A percentile compares a stretch with the other conserved stretches of the same genome.
Conservation (phyloP, 2,888 invertebrate species). For the Phalera bucephala region DNA sequence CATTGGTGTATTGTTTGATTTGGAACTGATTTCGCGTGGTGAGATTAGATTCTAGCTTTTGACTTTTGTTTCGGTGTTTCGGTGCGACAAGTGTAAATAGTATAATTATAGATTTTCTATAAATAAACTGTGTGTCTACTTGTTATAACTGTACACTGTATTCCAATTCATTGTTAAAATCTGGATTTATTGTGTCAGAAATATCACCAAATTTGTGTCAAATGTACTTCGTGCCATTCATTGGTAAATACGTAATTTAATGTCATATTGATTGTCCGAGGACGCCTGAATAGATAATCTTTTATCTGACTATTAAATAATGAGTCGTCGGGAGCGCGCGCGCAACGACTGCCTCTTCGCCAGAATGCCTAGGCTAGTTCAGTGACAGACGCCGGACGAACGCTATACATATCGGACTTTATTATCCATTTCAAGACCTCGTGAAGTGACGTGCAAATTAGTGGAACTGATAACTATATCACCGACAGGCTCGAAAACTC, state of each 20-base stretch:
- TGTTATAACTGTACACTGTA: no score
- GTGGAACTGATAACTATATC: slow-evolving; percentile 7
- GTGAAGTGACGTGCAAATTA: slow-evolving; percentile 10
- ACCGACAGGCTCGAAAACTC: slow-evolving; percentile 3
- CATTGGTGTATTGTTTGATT: no score
- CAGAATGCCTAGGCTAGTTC: slow-evolving; percentile 41
- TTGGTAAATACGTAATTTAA: slow-evolving; percentile 55
- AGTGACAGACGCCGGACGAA: slow-evolving; percentile 32
- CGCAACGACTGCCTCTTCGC: slow-evolving; percentile 44
- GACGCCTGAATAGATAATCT: slow-evolving; percentile 76
- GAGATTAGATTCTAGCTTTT: no score
- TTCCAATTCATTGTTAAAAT: no score
- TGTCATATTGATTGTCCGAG: slow-evolving; percentile 67
- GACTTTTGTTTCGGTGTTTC: no score
- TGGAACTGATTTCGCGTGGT: no score
- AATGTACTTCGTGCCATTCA: slow-evolving; percentile 38
- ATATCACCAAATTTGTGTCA: no score
- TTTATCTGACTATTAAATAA: slow-evolving; percentile 79
- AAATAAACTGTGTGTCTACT: no score
- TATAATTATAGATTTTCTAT: no score
- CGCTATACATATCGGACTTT: slow-evolving; percentile 9
- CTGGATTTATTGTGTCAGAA: no score
- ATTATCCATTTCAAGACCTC: slow-evolving; percentile 3
- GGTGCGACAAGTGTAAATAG: no score
- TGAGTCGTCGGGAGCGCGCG: slow-evolving; percentile 49